Base-by-base conservation (phyloP, 2,113 vertebrate genomes). In the Synodontis membranacea region DNA sequence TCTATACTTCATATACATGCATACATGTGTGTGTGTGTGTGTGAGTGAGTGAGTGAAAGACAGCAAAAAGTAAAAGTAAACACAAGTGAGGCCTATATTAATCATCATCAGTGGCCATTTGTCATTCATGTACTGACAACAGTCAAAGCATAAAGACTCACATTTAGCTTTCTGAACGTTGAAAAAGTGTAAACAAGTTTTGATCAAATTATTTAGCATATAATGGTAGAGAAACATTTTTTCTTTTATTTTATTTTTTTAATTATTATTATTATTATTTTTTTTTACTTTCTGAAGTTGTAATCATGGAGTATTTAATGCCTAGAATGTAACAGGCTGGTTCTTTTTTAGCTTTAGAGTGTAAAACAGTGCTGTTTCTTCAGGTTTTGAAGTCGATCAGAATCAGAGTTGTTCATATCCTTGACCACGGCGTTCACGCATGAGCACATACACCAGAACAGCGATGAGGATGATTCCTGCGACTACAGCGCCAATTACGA, bases 391-490 rank as follows among this genome's bases (percentile, higher is more conserved):
- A 37, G 78, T 12, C 4, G 0, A 39, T 80, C 3, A 56, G 31
- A 82, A 15, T 94, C 86, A 92, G n/a, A 94, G 48, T 0, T 91
- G 94, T 44, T 96, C 90, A 0, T 97, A 97, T 90, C 94, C 95
- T 89, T 89, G 80, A 0, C 76, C 86, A 2, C 90, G 90, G 72
- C 89, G 94, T 89, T 95, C 96, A 88, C 91, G 94, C 92, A 95
- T 88, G 83, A 97, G 89, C 90, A 97, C 90, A 87, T 88, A 96
- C 0, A 94, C 94, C 44, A 94, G 72, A 60, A 95, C 50, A 14
- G 93, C 90, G 23, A 97, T 89, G 75, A 96, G 88, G 87, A 96
- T 3, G 80, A 97, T 28, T 70, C 93, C 94, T 46, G 95, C 84
- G 39, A 93, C 89, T 0, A 89, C 91, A 52, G 96, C 92, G 34